These are phyloP conservation scores for Acipenser transmontanus DNA, from an alignment of 2,797 vertebrate species.

Conservation along the genomic window DNA sequence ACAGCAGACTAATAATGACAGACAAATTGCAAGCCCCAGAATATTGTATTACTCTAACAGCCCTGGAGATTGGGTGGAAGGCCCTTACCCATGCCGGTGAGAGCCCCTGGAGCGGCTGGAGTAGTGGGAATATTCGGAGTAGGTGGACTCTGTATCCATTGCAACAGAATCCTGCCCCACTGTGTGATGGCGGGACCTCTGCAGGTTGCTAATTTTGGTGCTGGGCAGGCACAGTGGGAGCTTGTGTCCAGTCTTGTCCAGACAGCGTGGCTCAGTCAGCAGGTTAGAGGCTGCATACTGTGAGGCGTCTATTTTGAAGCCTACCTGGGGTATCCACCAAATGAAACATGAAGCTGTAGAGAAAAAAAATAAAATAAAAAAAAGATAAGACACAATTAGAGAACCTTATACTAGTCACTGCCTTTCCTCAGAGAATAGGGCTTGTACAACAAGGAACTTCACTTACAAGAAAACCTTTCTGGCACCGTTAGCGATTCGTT, in stretches of 20 bases:
- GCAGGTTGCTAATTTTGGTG: constrained; percentile 29
- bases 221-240: constrained; percentile 31
- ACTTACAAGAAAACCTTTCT: no score
- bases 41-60: not conserved
- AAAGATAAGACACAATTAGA: no score
- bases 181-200: constrained; percentile 32
- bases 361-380: not conserved
- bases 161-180: constrained; percentile 36
- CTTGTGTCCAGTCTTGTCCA: constrained; percentile 30
- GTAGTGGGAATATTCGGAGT: constrained; percentile 92
- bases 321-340: constrained; percentile 43
- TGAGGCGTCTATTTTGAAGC: constrained; percentile 45
- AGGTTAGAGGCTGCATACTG: constrained; percentile 39
- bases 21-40: not conserved
- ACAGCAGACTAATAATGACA: not conserved
- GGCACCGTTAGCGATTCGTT: no score
- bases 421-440: no score
- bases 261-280: constrained; percentile 36
- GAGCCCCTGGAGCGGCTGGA: constrained; percentile 87
- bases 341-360: constrained; percentile 54
- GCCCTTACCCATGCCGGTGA: constrained; percentile 81
- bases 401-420: no score
- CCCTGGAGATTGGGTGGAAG: not conserved
- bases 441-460: no score
- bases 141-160: constrained; percentile 96